These are phyloP conservation scores for Trachymyrmex cornetzi DNA, from an alignment of 1,140 invertebrate species.

Conservation along the genomic window DNA sequence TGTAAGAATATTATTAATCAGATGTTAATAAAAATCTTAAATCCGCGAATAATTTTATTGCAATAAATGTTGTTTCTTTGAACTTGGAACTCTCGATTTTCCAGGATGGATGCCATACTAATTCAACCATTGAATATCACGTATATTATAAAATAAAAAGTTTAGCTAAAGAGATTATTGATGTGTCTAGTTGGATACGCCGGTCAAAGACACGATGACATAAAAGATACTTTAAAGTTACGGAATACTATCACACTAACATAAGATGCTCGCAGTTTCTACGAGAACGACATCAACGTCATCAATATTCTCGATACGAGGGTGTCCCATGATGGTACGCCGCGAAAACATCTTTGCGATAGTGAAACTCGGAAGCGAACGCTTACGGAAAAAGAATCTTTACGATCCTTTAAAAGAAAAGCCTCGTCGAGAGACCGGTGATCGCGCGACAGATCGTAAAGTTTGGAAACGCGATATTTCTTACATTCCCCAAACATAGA, in stretches of 20 bases:
- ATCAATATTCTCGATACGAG: conserved; percentile 62
- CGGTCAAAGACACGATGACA: background rate
- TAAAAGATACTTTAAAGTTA: conserved; percentile 2
- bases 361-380: conserved; percentile 34
- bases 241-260: background rate
- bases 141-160: background rate
- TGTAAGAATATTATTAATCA: no score
- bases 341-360: conserved; percentile 46
- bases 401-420: conserved; percentile 58
- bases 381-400: conserved; percentile 53
- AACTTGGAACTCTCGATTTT: no score
- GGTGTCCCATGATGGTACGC: conserved; percentile 16
- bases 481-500: background rate
- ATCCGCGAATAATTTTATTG: no score
- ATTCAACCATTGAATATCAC: background rate
- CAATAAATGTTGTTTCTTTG: no score
- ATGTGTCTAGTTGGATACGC: background rate
- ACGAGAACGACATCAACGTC: conserved; percentile 30
- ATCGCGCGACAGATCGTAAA: conserved; percentile 61
- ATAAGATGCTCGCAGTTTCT: conserved; percentile 8
- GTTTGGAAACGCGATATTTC: conserved; percentile 49
- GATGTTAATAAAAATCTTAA: no score
- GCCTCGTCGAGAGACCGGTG: conserved; percentile 8
- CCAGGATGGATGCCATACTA: no score
- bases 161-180: background rate